These are phyloP conservation scores for Eunapius fragilis DNA, from an alignment of 37 sponge, comb jelly and placozoan genomes.

Conservation along the genomic window DNA sequence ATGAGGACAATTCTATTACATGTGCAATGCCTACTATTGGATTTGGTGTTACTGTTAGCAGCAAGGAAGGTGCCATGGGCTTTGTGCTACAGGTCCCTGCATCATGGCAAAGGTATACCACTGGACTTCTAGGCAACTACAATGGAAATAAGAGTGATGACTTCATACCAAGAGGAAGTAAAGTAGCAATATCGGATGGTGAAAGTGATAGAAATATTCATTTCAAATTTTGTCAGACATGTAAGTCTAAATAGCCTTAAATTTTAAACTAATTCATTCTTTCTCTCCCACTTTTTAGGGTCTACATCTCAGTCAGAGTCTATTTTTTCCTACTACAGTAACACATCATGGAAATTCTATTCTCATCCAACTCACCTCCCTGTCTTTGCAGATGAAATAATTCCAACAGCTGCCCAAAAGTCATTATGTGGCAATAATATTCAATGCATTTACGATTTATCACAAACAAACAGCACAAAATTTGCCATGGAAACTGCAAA, in stretches of 20 bases:
- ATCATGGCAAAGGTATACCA: conserved; percentile 25
- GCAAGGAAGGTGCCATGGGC: neutral
- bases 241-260: conserved; percentile 17
- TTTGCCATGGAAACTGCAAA: conserved; percentile 33
- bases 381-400: conserved; percentile 41
- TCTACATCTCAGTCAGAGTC: conserved; percentile 32
- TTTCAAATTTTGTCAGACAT: conserved; percentile 61
- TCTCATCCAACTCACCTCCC: conserved; percentile 58
- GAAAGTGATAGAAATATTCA: conserved; percentile 61
- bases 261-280: no score
- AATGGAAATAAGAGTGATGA: conserved; percentile 70
- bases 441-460: conserved; percentile 61
- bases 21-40: conserved; percentile 31
- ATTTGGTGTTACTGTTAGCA: neutral
- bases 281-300: conserved; percentile 35
- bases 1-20: neutral
- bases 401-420: conserved; percentile 1
- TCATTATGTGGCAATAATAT: conserved; percentile 33
- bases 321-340: conserved; percentile 45
- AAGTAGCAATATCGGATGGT: conserved; percentile 39
- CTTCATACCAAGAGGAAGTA: conserved; percentile 40
- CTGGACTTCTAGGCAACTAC: conserved; percentile 77
- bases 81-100: conserved; percentile 28
- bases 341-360: conserved; percentile 6
- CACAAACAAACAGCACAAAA: conserved; percentile 44